Conservation (phyloP, 2,888 invertebrate genomes). For the Ornithoptera alexandrae region DNA sequence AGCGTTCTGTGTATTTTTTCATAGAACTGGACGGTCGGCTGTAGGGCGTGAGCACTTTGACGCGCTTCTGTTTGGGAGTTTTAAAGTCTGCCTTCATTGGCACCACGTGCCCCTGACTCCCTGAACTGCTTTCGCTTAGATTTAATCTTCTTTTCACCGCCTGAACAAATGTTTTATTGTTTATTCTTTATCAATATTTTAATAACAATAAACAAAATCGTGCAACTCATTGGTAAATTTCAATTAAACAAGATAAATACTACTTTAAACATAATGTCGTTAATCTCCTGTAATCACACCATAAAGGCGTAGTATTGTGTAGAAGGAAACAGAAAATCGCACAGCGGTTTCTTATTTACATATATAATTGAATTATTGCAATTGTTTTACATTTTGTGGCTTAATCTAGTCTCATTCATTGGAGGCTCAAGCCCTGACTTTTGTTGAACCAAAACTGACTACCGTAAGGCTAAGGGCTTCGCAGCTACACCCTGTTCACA, state of each 20-base stretch:
- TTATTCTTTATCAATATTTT: background rate
- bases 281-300: background rate
- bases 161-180: constrained; percentile 53
- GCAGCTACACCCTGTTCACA: background rate
- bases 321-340: background rate
- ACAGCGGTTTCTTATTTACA: too few species aligned
- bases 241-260: background rate
- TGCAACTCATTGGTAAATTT: background rate
- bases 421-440: background rate
- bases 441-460: background rate
- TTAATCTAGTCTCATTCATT: background rate
- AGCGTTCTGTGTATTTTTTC: constrained; percentile 78
- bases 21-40: constrained; percentile 78
- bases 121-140: constrained; percentile 82
- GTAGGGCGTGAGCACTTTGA: constrained; percentile 73
- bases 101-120: constrained; percentile 80
- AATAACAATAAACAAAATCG: background rate
- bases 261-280: background rate
- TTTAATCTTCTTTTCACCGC: constrained; percentile 92
- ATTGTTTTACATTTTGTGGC: background rate
- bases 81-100: constrained; percentile 84
- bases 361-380: background rate
- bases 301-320: background rate
- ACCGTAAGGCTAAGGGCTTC: background rate
- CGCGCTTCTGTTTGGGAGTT: constrained; percentile 81